Conservation (phyloP, 2,888 invertebrate species). For the Epinotia demarniana region DNA sequence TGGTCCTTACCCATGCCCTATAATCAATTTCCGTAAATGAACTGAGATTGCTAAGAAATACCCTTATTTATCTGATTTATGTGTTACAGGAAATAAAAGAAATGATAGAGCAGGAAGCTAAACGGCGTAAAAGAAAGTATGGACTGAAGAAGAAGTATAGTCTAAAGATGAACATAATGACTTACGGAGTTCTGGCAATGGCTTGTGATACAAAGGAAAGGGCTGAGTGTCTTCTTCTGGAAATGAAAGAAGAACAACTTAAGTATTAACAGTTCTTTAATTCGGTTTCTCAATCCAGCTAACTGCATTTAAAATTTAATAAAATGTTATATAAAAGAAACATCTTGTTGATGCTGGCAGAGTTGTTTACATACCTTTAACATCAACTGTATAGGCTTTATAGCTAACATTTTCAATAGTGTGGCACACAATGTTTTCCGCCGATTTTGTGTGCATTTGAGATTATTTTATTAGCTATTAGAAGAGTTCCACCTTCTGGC, state of each 20-base stretch:
- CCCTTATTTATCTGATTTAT: slow-evolving; percentile 37
- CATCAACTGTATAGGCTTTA: too few species aligned
- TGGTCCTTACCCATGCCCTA: too few species aligned
- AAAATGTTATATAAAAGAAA: too few species aligned
- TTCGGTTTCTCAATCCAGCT: too few species aligned
- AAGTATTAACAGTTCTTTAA: slow-evolving; percentile 73
- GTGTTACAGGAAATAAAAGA: slow-evolving; percentile 81
- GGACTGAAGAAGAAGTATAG: slow-evolving; percentile 72
- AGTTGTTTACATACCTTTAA: neutral
- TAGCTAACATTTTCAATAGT: too few species aligned
- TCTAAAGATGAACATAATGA: slow-evolving; percentile 89
- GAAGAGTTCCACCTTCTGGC: too few species aligned
- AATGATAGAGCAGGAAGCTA: slow-evolving; percentile 82
- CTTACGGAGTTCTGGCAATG: slow-evolving; percentile 94
- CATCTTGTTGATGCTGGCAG: too few species aligned
- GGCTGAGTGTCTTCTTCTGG: slow-evolving; percentile 86
- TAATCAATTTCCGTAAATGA: too few species aligned
- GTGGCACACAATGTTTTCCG: neutral
- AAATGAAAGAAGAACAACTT: slow-evolving; percentile 88
- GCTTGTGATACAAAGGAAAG: slow-evolving; percentile 88
- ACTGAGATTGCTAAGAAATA: too few species aligned
- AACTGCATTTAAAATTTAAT: too few species aligned
- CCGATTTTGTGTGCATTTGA: neutral
- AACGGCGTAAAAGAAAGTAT: slow-evolving; percentile 63
- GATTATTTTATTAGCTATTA: neutral